phyloP scores from a whole-genome alignment of 2,888 invertebrate genomes.

The Oxycera nigricornis region DNA sequence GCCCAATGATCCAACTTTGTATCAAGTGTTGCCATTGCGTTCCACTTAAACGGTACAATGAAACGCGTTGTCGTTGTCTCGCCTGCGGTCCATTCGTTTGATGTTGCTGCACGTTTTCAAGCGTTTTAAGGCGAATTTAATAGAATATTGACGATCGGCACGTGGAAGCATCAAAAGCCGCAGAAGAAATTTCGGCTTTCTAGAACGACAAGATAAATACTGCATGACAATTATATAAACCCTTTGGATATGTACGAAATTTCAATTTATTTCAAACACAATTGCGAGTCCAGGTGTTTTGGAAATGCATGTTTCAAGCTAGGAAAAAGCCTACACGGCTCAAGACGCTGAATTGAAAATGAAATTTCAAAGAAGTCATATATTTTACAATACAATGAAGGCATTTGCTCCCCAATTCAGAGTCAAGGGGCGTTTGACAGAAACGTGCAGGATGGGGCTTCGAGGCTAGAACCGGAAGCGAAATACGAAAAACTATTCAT shows the following conservation, averaged over 20 bases:
- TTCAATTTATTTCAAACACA: no score
- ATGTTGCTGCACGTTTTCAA: conserved; percentile 5
- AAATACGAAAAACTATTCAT: no score
- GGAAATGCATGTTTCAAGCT: no score
- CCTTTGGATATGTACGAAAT: not conserved
- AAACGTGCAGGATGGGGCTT: no score
- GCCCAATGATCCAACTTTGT: conserved; percentile 63
- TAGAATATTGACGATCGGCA: conserved; percentile 57
- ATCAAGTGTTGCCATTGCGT: conserved; percentile 62
- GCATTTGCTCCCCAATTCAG: no score
- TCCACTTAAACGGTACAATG: conserved; percentile 59
- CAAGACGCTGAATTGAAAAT: no score
- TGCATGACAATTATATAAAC: not conserved
- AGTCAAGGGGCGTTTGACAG: no score
- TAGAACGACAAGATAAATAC: conserved; percentile 44
- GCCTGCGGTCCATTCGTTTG: conserved; percentile 61
- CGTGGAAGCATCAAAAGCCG: conserved; percentile 59
- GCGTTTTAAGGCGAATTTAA: not conserved
- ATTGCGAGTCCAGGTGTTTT: no score
- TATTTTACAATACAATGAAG: no score
- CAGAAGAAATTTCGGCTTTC: conserved; percentile 66
- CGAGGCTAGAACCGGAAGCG: no score
- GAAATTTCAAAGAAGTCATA: no score
- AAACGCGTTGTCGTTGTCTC: conserved; percentile 55
- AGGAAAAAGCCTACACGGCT: no score